Base-by-base conservation (phyloP, 1,140 invertebrate genomes). In the Andricus grossulariae region DNA sequence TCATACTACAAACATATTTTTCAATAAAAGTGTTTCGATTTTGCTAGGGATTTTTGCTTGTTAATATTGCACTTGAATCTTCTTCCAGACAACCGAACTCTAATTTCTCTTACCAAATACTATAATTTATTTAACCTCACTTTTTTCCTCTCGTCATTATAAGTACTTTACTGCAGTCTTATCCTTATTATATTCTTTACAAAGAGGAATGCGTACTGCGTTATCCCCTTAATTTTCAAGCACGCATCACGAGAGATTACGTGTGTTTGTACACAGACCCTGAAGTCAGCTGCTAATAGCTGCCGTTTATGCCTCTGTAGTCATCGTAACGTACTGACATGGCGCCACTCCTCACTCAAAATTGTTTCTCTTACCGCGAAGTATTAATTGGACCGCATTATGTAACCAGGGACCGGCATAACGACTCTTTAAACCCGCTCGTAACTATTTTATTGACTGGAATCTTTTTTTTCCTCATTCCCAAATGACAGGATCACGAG, bases 311-410 rank as follows among this genome's bases (percentile, higher is more conserved):
- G 60, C 15, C 13, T 39, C 13, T 66, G 60, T 13, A 39, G 60
- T 66, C 25, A 54, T 54, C 52, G 21, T 39, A 66, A 66, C 25
- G 11, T 15, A 39, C 60, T 39, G 32, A 32, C 60, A 21, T 66
- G 60, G 60, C 60, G 60, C 60, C 60, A 60, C 19, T 60, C 57
- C 12, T 32, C 11, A 21, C 15, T 60, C 19, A 10, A 66, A 66
- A 66, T 39, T 66, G 13, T 66, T 66, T 25, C 25, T 15, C 21
- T 60, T 57, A 8, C 39, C 16, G 13, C 12, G 13, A n/a, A 39
- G 25, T 66, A 66, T 66, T 66, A 66, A 66, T 66, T 66, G 60
- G 60, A 39, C 55, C 21, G 13, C 25, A 66, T 66, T 66, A 66
- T 39, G 21, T 39, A 66, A 66, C 25, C 16, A 32, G 25, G 57